A percentile compares a stretch with the other conserved stretches of the same genome.
Evolutionary conservation across 2,888 invertebrate species (phyloP).

Genomic region (Tridacna crocea): DNA sequence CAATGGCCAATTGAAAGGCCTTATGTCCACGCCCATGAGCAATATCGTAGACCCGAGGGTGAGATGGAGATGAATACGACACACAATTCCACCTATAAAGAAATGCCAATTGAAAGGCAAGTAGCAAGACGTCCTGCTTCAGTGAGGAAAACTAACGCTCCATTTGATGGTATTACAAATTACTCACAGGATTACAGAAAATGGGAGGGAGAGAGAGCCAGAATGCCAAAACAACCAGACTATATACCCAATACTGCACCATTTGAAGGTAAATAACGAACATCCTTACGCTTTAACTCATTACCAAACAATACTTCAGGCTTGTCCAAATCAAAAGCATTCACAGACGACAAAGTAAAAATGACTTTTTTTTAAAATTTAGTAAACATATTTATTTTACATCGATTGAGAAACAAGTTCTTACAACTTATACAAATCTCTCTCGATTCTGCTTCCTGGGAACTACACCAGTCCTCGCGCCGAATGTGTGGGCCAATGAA

Average conservation of each 20-base stretch:
- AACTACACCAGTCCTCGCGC: too few relatives aligned
- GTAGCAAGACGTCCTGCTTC: conserved; percentile 70
- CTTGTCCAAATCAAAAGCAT: neutral
- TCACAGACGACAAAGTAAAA: too few relatives aligned
- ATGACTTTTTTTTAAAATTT: too few relatives aligned
- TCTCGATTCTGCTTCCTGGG: too few relatives aligned
- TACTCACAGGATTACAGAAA: conserved; percentile 79
- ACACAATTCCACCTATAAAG: conserved; percentile 75
- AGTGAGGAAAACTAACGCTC: conserved; percentile 65
- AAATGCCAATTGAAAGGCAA: conserved; percentile 73
- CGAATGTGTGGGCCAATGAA: too few relatives aligned
- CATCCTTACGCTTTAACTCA: neutral
- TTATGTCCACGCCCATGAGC: conserved; percentile 74
- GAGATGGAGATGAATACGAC: conserved; percentile 82
- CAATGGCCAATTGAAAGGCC: conserved; percentile 77
- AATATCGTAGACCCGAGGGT: conserved; percentile 80
- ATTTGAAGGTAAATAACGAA: conserved; percentile 78
- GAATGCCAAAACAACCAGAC: conserved; percentile 68
- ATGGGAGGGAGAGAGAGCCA: conserved; percentile 73
- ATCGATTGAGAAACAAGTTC: too few relatives aligned
- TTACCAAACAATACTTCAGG: too few relatives aligned
- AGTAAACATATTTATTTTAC: too few relatives aligned
- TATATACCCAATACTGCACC: conserved; percentile 81
- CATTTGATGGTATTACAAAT: conserved; percentile 81
- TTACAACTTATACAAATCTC: too few relatives aligned